These are phyloP conservation scores for Diadumene lineata DNA, from an alignment of 92 coral and sea anemone species.

Conservation along the genomic window DNA sequence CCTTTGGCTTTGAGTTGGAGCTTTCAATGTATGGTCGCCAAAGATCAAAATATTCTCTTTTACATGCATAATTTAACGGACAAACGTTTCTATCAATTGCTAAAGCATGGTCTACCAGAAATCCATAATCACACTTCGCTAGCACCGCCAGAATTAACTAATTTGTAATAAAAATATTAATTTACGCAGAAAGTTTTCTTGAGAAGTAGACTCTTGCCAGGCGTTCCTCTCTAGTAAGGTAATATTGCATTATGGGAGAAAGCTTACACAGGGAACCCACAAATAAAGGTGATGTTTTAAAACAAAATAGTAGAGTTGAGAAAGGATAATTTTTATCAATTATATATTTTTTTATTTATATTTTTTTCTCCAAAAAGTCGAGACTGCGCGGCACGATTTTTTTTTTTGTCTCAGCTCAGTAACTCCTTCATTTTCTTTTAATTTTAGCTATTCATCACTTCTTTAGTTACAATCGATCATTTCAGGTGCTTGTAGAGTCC, in stretches of 20 bases:
- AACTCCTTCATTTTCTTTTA: no score
- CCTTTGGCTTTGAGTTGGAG: conserved; percentile 15
- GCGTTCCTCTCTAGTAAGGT: conserved; percentile 20
- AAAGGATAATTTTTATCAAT: no score
- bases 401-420: no score
- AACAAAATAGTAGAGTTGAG: no score
- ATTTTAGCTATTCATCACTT: no score
- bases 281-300: background rate
- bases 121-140: conserved; percentile 61
- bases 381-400: no score
- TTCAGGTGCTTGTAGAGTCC: no score
- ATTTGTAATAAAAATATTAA: background rate
- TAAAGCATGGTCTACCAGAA: conserved; percentile 76
- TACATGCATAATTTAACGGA: conserved; percentile 53
- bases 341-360: no score
- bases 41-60: conserved; percentile 52
- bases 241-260: conserved; percentile 18
- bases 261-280: conserved; percentile 5
- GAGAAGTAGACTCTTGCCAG: conserved; percentile 14
- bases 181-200: background rate
- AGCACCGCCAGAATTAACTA: conserved; percentile 72
- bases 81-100: conserved; percentile 64
- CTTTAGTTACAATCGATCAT: no score
- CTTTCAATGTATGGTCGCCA: conserved; percentile 63
- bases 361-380: no score